Percentiles rank a stretch among this genome's conserved stretches.
phyloP scores from a whole-genome alignment of 2,797 vertebrate species.

The Acipenser ruthenus region DNA sequence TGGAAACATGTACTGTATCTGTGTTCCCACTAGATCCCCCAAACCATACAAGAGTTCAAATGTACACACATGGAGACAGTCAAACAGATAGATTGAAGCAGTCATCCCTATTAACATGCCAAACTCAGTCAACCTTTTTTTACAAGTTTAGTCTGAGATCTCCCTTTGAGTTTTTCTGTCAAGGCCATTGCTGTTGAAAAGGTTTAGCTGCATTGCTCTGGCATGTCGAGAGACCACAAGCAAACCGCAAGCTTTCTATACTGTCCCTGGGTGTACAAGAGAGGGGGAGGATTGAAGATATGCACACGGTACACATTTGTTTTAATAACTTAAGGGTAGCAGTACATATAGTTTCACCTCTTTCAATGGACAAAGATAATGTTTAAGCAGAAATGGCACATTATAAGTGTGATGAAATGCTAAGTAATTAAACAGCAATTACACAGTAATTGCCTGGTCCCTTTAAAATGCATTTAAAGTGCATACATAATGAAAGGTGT shows the following conservation, averaged over 20 bases:
- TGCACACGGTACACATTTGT: too few species aligned
- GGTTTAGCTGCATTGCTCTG: conserved; percentile 2
- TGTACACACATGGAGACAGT: too few species aligned
- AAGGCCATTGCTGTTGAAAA: conserved; percentile 10
- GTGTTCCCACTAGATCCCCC: too few species aligned
- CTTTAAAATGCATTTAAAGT: conserved; percentile 13
- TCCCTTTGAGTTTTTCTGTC: conserved; percentile 45
- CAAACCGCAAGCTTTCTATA: conserved; percentile 7
- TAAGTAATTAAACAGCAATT: conserved; percentile 13
- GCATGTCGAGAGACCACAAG: conserved; percentile 5
- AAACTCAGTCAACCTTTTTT: neutral
- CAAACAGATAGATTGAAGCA: too few species aligned
- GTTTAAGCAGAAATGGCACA: neutral
- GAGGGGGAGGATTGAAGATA: too few species aligned
- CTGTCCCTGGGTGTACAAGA: neutral
- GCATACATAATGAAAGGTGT: conserved; percentile 7
- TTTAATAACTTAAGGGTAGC: too few species aligned
- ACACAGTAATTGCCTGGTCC: conserved; percentile 8
- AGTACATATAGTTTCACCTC: too few species aligned
- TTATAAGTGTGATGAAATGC: conserved; percentile 7
- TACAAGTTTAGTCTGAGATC: conserved; percentile 17
- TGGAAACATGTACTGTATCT: too few species aligned
- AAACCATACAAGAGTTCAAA: too few species aligned
- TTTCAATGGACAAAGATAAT: too few species aligned
- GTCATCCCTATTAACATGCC: too few species aligned